Evolutionary conservation across 2,113 vertebrate species (phyloP), one percentile per base, ranked within the genome.

Genomic region (Thamnaconus septentrionalis): DNA sequence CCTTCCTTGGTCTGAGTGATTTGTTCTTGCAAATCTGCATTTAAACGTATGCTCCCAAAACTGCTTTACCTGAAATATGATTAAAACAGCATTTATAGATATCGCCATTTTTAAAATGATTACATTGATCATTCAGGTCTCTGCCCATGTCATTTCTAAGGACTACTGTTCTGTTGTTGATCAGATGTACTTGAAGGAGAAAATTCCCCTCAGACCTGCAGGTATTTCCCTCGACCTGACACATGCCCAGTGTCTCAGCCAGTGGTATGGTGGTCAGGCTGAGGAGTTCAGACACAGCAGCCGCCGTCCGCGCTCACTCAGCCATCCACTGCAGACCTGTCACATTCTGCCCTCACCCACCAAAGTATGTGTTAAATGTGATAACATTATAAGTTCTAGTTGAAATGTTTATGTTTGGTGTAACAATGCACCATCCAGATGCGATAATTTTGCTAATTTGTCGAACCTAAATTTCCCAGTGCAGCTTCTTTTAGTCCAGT

Each of bases 311-410:
- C 5, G 73, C 63, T 87, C 85, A 74, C 85, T 85, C n/a, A 8
- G 80, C 78, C 5, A 87, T 88, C 91, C 91, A 92, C 71, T 91
- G 90, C 11, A 77, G 75, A 6, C 82, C 85, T 42, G 79, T 90
- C 5, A 91, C 64, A 59, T 90, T 89, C 49, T 88, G 84, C 8
- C 8, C 55, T 65, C 1, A 83, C 62, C 40, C 89, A 76, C 88
- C 90, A 69, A 78, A 88, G 3, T 71, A 9, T 58, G 81, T 90
- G 52, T 47, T 7, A 31, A 31, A 31, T 31, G 18, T 31, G 18
- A 31, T 31, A 31, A 31, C 18, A 11, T 11, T 50, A 4, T 9
- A 10, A 9, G 1, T 48, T 48, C 11, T 4, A 31, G 18, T 31
- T 31, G 18, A 31, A 31, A 31, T 31, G 18, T 31, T 31, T 31